Base-by-base conservation (phyloP, 2,797 vertebrate genomes). In the Falco cherrug region DNA sequence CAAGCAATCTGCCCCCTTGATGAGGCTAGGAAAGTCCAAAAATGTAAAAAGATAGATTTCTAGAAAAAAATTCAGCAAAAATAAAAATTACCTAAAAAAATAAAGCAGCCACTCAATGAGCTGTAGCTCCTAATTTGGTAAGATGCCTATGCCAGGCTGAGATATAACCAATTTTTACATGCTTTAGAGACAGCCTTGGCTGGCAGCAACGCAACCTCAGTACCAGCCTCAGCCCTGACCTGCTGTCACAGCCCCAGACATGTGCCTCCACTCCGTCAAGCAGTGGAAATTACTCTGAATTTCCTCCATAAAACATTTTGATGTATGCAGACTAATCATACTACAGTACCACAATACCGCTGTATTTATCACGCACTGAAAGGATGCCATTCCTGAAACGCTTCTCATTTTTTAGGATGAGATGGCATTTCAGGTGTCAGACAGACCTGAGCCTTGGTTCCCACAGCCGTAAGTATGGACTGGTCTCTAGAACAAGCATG, bases 291-390 rank as follows among this genome's bases (percentile, higher is more conserved):
- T 9, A 67, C 16, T 14, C 7, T 3, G 22, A 65, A 33, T 56
- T 80, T 33, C 53, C n/a, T 61, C 43, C 6, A 8, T 18, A 47
- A 56, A 57, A 45, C 10, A 9, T 37, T 86, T 45, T 21, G 29
- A 35, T 3, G 0, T 13, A 11, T 1, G 3, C 65, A 56, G 13
- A 60, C 2, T 0, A 41, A 39, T 29, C 37, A 28, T 3, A 37
- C 24, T 22, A 22, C 18, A 20, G 21, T 13, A 37, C 45, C 24
- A 29, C 39, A 33, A 24, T 2, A 18, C 37, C 1, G 1, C 21
- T 43, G 26, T 15, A 8, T 43, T 33, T n/a, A 48, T 37, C 59
- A 1, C 7, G 31, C 16, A 2, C 54, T 33, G 50, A 29, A 48
- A 9, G 12, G 79, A n/a, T 10, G 31, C 18, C 31, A 11, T 19